A percentile compares a stretch with the other conserved stretches of the same genome.
Evolutionary conservation across 2,797 vertebrate genomes (phyloP).

Genomic region (Propithecus deckenii): DNA sequence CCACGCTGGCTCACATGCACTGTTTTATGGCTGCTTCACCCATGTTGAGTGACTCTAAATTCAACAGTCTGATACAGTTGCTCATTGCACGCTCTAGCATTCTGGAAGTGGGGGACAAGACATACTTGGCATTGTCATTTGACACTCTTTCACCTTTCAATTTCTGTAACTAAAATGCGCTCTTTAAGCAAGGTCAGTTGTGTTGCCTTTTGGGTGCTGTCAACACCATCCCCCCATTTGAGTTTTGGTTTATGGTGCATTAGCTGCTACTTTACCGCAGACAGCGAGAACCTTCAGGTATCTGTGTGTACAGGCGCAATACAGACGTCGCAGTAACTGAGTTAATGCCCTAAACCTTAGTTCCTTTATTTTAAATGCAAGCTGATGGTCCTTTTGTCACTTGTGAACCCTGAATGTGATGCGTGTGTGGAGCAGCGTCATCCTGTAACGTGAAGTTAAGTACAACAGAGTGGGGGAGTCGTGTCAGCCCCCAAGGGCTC

Average conservation of each 20-base stretch:
- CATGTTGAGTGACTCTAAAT: background rate
- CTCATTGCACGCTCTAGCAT: fast-evolving
- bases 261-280: no score
- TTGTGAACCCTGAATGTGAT: background rate
- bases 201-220: background rate
- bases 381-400: background rate
- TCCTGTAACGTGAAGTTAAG: background rate
- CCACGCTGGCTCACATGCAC: fast-evolving
- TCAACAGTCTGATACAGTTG: fast-evolving
- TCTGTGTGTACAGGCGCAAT: fast-evolving
- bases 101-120: background rate
- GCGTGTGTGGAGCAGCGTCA: fast-evolving
- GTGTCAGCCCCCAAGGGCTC: background rate
- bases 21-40: background rate
- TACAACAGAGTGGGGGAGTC: background rate
- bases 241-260: fast-evolving
- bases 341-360: background rate
- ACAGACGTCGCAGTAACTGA: fast-evolving
- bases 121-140: background rate
- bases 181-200: background rate
- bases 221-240: fast-evolving
- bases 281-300: background rate
- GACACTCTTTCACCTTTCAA: background rate
- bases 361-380: background rate
- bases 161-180: background rate